phyloP scores from a whole-genome alignment of 1,140 invertebrate genomes.

The Portunus trituberculatus region DNA sequence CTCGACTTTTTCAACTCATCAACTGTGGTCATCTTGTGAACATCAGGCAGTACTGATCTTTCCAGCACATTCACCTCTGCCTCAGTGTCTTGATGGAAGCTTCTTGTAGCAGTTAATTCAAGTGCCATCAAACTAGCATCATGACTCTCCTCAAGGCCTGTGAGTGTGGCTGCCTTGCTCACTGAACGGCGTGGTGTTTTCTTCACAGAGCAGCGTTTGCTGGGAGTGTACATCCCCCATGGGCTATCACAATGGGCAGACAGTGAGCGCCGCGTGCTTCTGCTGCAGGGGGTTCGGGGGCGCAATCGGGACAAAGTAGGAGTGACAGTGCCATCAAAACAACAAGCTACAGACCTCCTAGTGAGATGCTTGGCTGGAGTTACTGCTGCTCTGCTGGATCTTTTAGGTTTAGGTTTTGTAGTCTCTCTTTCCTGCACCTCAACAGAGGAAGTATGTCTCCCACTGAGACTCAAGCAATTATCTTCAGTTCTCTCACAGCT shows the following conservation, averaged over 20 bases:
- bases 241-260: slow-evolving; percentile 48
- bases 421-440: background rate
- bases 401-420: background rate
- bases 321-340: slow-evolving; percentile 20
- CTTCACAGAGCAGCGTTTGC: background rate
- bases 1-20: background rate
- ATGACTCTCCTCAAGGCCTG: background rate
- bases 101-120: background rate
- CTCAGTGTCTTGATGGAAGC: background rate
- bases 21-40: background rate
- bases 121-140: background rate
- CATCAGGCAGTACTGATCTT: background rate
- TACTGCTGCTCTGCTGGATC: background rate
- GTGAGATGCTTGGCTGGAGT: slow-evolving; percentile 22
- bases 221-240: background rate
- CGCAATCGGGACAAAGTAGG: slow-evolving; percentile 51
- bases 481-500: background rate
- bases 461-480: background rate
- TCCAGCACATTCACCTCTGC: background rate
- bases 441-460: background rate
- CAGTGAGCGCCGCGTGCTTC: slow-evolving; percentile 45
- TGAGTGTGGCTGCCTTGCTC: background rate
- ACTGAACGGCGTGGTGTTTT: slow-evolving; percentile 24
- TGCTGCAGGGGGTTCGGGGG: slow-evolving; percentile 64
- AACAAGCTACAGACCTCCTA: background rate